Percentiles rank a stretch among this genome's conserved stretches.
Conservation (phyloP, 2,888 invertebrate species). For the Tillus elongatus region DNA sequence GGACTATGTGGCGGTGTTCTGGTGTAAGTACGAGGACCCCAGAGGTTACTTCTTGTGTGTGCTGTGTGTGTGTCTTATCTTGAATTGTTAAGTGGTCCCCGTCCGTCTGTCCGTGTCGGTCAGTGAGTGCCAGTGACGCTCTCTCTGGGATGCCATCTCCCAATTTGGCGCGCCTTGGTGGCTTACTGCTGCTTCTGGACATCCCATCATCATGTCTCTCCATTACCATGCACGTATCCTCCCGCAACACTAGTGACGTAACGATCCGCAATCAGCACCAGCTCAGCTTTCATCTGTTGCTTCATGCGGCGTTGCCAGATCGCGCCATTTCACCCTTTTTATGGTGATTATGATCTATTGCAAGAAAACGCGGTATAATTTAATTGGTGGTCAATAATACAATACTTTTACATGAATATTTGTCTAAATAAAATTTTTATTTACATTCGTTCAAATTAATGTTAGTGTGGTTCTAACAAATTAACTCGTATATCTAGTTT, state of each 20-base stretch:
- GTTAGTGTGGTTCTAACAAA: too few species aligned
- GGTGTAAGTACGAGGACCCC: conserved; percentile 68
- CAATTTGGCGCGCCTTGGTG: conserved; percentile 39
- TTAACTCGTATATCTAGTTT: too few species aligned
- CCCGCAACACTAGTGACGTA: conserved; percentile 17
- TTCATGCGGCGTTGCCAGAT: not conserved
- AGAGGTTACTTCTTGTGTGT: conserved; percentile 6
- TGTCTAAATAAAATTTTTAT: too few species aligned
- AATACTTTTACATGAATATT: too few species aligned
- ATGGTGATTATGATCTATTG: too few species aligned
- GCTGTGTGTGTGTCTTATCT: conserved; percentile 10
- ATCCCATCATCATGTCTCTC: conserved; percentile 13
- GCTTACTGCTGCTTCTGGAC: conserved; percentile 18
- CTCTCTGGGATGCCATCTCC: conserved; percentile 34
- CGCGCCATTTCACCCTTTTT: conserved; percentile 14
- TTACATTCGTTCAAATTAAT: too few species aligned
- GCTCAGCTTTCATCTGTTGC: conserved; percentile 8
- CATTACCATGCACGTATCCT: conserved; percentile 12
- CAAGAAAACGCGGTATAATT: too few species aligned
- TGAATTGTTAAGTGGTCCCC: too few species aligned
- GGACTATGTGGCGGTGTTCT: conserved; percentile 91
- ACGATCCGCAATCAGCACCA: conserved; percentile 10
- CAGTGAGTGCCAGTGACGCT: conserved; percentile 30
- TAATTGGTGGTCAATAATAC: too few species aligned
- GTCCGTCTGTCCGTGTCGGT: too few species aligned